Percentiles rank a stretch among this genome's conserved stretches.
Conservation (phyloP, 2,797 vertebrate species). For the Myiothlypis chrysogaster region DNA sequence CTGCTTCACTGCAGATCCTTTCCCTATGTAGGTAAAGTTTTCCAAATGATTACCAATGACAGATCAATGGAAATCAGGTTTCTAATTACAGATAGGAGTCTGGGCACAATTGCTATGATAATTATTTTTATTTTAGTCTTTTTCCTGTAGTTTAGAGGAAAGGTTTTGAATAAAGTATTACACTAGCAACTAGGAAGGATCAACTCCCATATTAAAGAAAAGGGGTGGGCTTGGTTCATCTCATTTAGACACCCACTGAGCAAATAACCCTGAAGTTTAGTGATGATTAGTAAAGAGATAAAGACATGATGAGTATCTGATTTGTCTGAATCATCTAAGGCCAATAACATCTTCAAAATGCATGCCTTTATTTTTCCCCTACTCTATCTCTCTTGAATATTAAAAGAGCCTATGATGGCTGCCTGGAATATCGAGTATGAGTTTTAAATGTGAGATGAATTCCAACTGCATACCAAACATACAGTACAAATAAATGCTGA, state of each 20-base stretch:
- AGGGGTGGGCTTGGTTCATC: background rate
- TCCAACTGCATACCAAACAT: background rate
- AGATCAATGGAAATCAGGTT: background rate
- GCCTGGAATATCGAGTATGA: background rate
- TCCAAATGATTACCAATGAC: background rate
- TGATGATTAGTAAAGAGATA: background rate
- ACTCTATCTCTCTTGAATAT: background rate
- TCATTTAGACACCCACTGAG: background rate
- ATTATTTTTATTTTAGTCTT: background rate
- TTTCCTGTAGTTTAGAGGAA: background rate
- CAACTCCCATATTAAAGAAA: background rate
- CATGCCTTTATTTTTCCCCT: accelerated
- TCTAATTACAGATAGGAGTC: background rate
- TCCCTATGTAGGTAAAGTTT: background rate
- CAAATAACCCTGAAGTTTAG: background rate
- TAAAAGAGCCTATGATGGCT: background rate
- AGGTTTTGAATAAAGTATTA: background rate
- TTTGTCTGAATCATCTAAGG: background rate
- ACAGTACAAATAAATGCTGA: background rate
- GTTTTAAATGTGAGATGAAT: background rate
- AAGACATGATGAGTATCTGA: background rate
- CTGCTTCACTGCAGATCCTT: background rate
- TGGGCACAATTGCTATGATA: background rate
- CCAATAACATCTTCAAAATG: background rate
- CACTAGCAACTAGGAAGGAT: background rate